Evolutionary conservation across 2,888 invertebrate genomes (phyloP).

Genomic region (Ophioninae sp.): DNA sequence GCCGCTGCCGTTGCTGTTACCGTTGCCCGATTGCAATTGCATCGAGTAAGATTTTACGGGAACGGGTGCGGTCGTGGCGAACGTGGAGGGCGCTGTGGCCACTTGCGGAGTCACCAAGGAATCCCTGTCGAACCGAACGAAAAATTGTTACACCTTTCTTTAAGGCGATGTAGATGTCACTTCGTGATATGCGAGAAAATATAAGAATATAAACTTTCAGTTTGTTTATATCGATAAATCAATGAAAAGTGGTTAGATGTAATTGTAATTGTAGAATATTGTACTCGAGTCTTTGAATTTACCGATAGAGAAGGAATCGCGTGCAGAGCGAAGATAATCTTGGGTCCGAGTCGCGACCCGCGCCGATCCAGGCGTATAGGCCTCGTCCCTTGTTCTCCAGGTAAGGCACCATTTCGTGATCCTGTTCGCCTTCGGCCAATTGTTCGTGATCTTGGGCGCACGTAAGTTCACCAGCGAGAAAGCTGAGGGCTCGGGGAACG

Average conservation of each 20-base stretch:
- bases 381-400: constrained; percentile 79
- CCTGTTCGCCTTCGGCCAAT: constrained; percentile 69
- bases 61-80: constrained; percentile 60
- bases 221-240: no score
- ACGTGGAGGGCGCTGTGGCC: constrained; percentile 46
- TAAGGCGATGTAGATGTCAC: neutral
- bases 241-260: neutral
- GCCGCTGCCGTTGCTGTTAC: constrained; percentile 64
- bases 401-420: constrained; percentile 77
- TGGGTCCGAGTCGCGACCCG: constrained; percentile 93
- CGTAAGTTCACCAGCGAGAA: constrained; percentile 77
- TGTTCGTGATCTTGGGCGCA: constrained; percentile 74
- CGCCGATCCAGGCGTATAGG: constrained; percentile 96
- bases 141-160: neutral
- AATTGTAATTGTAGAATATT: neutral
- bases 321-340: constrained; percentile 88
- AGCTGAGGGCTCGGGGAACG: constrained; percentile 77
- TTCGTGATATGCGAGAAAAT: neutral
- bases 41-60: constrained; percentile 59
- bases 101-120: constrained; percentile 71
- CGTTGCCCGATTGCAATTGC: constrained; percentile 57
- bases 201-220: neutral
- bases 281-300: constrained; percentile 28
- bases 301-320: constrained; percentile 88
- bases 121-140: constrained; percentile 69